These are phyloP conservation scores for Drosophila suzukii DNA, from an alignment of 1,140 invertebrate species.

Conservation along the genomic window DNA sequence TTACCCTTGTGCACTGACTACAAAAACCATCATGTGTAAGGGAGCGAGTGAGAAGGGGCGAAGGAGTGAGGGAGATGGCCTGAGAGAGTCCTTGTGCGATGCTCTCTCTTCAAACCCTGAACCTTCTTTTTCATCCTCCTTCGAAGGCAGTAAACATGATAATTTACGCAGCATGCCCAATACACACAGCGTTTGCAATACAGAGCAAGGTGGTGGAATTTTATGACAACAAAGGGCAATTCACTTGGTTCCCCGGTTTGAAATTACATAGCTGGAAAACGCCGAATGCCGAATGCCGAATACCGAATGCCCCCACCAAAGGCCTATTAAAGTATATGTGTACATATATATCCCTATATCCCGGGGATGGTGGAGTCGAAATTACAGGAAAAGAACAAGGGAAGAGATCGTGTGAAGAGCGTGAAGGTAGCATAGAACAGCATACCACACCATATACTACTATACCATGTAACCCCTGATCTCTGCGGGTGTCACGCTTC, in stretches of 20 bases:
- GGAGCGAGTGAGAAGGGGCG: constrained; percentile 9
- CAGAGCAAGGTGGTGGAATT: constrained; percentile 70
- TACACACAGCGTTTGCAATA: constrained; percentile 19
- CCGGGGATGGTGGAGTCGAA: neutral
- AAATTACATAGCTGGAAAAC: constrained; percentile 59
- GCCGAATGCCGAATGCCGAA: constrained; percentile 15
- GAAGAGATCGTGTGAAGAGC: constrained; percentile 6
- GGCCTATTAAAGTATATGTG: constrained; percentile 27
- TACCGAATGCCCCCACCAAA: constrained; percentile 18
- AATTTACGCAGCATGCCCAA: constrained; percentile 61
- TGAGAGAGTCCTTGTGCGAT: constrained; percentile 15
- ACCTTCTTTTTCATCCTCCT: constrained; percentile 29
- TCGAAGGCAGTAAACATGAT: constrained; percentile 55
- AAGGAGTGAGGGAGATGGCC: constrained; percentile 15
- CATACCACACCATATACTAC: neutral
- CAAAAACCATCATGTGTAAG: constrained; percentile 26
- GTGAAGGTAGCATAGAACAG: constrained; percentile 1
- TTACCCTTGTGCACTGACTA: constrained; percentile 48
- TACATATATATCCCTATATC: constrained; percentile 1
- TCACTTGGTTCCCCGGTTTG: constrained; percentile 50
- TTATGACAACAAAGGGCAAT: constrained; percentile 62
- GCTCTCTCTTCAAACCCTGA: constrained; percentile 14
- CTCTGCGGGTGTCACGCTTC: constrained; percentile 11
- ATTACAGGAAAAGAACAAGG: constrained; percentile 2
- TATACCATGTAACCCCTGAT: constrained; percentile 1